phyloP scores from a whole-genome alignment of 2,113 vertebrate genomes.

The Perca flavescens region DNA sequence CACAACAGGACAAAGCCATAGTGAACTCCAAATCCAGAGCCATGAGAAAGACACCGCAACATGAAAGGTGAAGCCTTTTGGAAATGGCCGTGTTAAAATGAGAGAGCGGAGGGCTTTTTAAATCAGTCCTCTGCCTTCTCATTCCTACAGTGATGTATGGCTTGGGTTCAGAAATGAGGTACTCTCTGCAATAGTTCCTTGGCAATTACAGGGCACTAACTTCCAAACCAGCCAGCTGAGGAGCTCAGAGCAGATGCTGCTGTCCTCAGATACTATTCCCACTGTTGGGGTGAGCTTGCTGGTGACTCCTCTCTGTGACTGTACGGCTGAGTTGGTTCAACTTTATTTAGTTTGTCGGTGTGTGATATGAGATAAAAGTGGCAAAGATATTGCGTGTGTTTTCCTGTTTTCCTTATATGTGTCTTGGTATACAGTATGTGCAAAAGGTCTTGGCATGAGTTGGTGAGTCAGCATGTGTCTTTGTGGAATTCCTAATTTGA shows the following conservation, averaged over 20 bases:
- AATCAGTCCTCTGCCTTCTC: conserved; percentile 77
- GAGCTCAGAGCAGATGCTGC: conserved; percentile 78
- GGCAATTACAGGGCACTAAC: conserved; percentile 78
- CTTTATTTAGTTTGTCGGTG: not conserved
- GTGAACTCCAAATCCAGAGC: conserved; percentile 65
- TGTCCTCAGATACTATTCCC: conserved; percentile 18
- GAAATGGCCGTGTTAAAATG: conserved; percentile 79
- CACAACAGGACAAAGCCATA: conserved; percentile 14
- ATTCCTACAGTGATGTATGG: conserved; percentile 82
- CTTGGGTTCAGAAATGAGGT: conserved; percentile 74
- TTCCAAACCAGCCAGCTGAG: conserved; percentile 66
- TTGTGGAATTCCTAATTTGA: conserved; percentile 74
- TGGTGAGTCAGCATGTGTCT: conserved; percentile 56
- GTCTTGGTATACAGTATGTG: not conserved
- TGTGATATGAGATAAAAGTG: not conserved
- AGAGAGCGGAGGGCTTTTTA: conserved; percentile 76
- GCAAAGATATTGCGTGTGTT: not conserved
- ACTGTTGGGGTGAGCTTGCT: conserved; percentile 6
- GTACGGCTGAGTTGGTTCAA: conserved; percentile 2
- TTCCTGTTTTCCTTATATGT: not conserved
- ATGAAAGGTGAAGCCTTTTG: conserved; percentile 80
- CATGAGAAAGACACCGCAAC: conserved; percentile 70
- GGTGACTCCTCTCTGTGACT: not conserved
- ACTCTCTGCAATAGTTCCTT: conserved; percentile 73
- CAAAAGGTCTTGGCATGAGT: conserved; percentile 36